Conservation (phyloP, 2,113 vertebrate genomes). For the Petrocephalus zakoni region DNA sequence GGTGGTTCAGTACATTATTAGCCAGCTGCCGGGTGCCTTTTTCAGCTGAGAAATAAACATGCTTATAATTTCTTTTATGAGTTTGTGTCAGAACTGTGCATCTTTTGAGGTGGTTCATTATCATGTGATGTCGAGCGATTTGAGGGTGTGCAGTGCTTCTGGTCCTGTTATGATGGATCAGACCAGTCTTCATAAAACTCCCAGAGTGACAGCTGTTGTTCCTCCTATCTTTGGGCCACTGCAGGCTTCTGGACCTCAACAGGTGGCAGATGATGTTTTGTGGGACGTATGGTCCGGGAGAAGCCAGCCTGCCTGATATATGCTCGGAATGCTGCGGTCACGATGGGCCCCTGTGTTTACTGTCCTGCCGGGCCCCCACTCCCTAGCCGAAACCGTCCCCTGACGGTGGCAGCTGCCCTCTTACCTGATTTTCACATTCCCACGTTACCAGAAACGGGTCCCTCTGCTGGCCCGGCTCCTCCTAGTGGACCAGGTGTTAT, state of each 20-base stretch:
- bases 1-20: not conserved
- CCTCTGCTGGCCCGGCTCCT: not conserved
- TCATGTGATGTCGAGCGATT: not conserved
- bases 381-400: not conserved
- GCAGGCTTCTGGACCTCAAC: not conserved
- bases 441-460: not conserved
- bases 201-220: not conserved
- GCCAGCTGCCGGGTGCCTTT: not conserved
- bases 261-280: not conserved
- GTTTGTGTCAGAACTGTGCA: not conserved
- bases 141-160: not conserved
- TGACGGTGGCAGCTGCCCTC: not conserved
- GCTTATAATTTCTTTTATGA: not conserved
- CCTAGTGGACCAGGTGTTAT: not conserved
- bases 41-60: not conserved
- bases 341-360: conserved; percentile 35
- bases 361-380: conserved; percentile 19
- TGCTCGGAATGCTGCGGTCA: conserved; percentile 46
- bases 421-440: not conserved
- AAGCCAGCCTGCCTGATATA: conserved; percentile 37
- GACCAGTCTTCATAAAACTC: not conserved
- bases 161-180: not conserved
- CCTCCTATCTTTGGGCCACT: not conserved
- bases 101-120: not conserved
- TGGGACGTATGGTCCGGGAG: not conserved